These are phyloP conservation scores for Coenonympha glycerion DNA, from an alignment of 2,888 invertebrate species.

Conservation along the genomic window DNA sequence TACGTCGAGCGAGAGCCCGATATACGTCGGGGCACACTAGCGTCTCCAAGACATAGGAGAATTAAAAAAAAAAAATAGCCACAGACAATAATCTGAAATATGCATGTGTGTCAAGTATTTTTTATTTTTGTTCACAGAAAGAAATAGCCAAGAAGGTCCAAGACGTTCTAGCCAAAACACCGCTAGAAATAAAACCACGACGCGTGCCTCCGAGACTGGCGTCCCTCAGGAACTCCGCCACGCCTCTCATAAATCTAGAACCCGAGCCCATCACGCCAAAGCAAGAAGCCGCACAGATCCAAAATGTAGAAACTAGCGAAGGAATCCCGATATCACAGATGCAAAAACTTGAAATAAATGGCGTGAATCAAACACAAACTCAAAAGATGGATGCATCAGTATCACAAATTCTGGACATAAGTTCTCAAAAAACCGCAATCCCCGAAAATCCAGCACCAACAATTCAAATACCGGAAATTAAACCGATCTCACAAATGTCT, in stretches of 20 bases:
- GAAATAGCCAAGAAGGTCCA: slow-evolving; percentile 84
- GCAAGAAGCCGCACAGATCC: background rate
- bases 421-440: background rate
- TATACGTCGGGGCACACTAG: too few relatives aligned
- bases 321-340: background rate
- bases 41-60: too few relatives aligned
- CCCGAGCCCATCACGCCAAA: slow-evolving; percentile 4
- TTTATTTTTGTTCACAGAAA: slow-evolving; percentile 72
- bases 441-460: background rate
- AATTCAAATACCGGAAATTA: background rate
- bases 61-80: too few relatives aligned
- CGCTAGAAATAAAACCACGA: slow-evolving; percentile 75
- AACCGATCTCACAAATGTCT: background rate
- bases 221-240: slow-evolving; percentile 41
- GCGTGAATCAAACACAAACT: background rate
- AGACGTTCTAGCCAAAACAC: slow-evolving; percentile 82
- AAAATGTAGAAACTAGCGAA: background rate
- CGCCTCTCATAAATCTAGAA: slow-evolving; percentile 51
- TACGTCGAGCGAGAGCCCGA: too few relatives aligned
- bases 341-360: background rate
- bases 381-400: background rate
- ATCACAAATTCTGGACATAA: background rate
- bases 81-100: background rate
- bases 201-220: slow-evolving; percentile 54
- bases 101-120: too few relatives aligned